A percentile compares a stretch with the other conserved stretches of the same genome.
These are phyloP conservation scores for Onychorhynchus coronatus DNA, from an alignment of 2,113 vertebrate genomes.

Conservation along the genomic window DNA sequence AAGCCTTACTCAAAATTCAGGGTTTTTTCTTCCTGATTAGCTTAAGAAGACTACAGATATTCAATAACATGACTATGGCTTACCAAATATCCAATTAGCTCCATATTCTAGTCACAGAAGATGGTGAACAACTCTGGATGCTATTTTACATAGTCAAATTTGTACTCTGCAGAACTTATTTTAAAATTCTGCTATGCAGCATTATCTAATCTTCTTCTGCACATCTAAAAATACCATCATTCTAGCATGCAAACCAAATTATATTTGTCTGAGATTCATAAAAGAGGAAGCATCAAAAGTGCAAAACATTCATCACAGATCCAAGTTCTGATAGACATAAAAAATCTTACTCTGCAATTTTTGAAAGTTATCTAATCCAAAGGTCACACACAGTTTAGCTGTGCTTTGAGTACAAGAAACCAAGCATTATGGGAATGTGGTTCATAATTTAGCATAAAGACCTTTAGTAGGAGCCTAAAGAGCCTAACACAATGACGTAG, in stretches of 20 bases:
- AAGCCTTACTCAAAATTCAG: background rate
- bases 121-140: background rate
- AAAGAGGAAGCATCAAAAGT: slow-evolving; percentile 47
- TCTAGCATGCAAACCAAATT: slow-evolving; percentile 43
- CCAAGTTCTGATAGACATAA: slow-evolving; percentile 25
- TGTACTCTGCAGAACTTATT: slow-evolving; percentile 34
- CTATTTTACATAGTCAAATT: slow-evolving; percentile 20
- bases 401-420: background rate
- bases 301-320: slow-evolving; percentile 18
- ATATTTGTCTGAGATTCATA: slow-evolving; percentile 40
- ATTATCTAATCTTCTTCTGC: slow-evolving; percentile 54
- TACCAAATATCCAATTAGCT: background rate
- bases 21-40: background rate
- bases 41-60: background rate
- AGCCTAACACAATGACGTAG: background rate
- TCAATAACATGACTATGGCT: background rate
- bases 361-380: slow-evolving; percentile 27
- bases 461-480: background rate
- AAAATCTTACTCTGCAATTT: background rate
- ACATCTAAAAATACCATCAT: slow-evolving; percentile 56
- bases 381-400: background rate
- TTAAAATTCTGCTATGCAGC: slow-evolving; percentile 32
- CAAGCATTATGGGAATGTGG: background rate
- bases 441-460: background rate
- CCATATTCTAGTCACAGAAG: background rate